Conservation (phyloP, 2,113 vertebrate genomes). For the Hemicordylus capensis region DNA sequence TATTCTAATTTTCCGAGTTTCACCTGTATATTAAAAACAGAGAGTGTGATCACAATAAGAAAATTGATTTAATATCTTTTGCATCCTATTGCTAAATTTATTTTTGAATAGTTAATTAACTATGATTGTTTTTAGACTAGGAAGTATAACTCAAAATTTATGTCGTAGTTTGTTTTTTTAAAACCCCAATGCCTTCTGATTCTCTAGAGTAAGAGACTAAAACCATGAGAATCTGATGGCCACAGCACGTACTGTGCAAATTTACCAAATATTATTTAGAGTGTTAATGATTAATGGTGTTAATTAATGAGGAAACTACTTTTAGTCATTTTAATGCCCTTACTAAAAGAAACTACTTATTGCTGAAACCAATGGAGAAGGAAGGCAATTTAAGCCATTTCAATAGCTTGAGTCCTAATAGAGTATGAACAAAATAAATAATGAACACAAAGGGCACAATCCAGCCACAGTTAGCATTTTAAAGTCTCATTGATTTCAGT, state of each 20-base stretch:
- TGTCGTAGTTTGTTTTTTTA: slow-evolving; percentile 26
- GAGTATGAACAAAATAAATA: neutral
- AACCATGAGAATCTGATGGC: slow-evolving; percentile 45
- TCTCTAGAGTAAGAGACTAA: slow-evolving; percentile 17
- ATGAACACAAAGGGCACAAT: neutral
- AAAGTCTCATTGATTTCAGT: neutral
- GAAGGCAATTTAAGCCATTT: slow-evolving; percentile 39
- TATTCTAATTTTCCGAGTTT: too few relatives aligned
- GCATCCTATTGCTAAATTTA: slow-evolving; percentile 23
- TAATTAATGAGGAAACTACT: slow-evolving; percentile 67
- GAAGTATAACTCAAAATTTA: slow-evolving; percentile 35
- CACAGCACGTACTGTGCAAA: slow-evolving; percentile 56
- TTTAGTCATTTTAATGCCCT: slow-evolving; percentile 42
- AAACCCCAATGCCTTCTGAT: slow-evolving; percentile 44
- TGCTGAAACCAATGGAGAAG: slow-evolving; percentile 43
- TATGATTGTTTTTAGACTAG: slow-evolving; percentile 32
- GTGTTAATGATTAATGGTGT: slow-evolving; percentile 59
- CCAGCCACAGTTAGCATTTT: neutral
- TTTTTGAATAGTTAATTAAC: slow-evolving; percentile 54
- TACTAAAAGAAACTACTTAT: slow-evolving; percentile 52
- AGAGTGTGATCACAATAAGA: slow-evolving; percentile 42
- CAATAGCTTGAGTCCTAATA: slow-evolving; percentile 29
- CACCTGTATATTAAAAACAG: neutral
- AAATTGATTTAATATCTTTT: slow-evolving; percentile 52
- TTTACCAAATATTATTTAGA: slow-evolving; percentile 60